phyloP scores from a whole-genome alignment of 2,888 invertebrate species.

The Rugalucina vietnamica region DNA sequence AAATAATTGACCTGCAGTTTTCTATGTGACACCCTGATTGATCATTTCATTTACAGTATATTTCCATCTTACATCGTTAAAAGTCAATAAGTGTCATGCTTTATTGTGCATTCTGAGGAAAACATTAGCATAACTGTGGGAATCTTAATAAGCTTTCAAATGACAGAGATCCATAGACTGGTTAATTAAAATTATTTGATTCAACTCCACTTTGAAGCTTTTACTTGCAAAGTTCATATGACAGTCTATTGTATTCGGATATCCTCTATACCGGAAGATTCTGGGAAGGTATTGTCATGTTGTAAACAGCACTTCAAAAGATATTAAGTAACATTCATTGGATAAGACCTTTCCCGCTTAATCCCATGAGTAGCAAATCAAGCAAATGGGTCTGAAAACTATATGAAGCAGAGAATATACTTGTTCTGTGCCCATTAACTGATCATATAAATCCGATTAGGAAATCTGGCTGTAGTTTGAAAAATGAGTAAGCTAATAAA shows the following conservation, averaged over 20 bases:
- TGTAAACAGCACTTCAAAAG: background rate
- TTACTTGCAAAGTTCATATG: slow-evolving; percentile 12
- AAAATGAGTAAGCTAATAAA: background rate
- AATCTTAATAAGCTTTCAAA: slow-evolving; percentile 50
- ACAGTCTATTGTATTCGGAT: slow-evolving; percentile 44
- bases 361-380: slow-evolving; percentile 1
- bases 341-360: slow-evolving; percentile 3
- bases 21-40: slow-evolving; percentile 58
- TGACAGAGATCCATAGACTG: slow-evolving; percentile 36
- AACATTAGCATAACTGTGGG: slow-evolving; percentile 58
- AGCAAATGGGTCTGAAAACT: background rate
- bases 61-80: slow-evolving; percentile 57
- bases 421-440: background rate
- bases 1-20: too few relatives aligned
- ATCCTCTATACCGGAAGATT: slow-evolving; percentile 23
- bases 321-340: slow-evolving; percentile 8
- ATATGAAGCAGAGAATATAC: background rate
- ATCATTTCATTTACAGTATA: slow-evolving; percentile 60
- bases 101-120: slow-evolving; percentile 47
- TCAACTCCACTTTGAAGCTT: slow-evolving; percentile 20
- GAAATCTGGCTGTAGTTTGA: background rate
- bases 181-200: slow-evolving; percentile 60
- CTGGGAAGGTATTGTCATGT: background rate
- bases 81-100: slow-evolving; percentile 65
- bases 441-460: slow-evolving; percentile 14